phyloP scores from a whole-genome alignment of 1,140 invertebrate genomes.

The Lanistes nyassanus region DNA sequence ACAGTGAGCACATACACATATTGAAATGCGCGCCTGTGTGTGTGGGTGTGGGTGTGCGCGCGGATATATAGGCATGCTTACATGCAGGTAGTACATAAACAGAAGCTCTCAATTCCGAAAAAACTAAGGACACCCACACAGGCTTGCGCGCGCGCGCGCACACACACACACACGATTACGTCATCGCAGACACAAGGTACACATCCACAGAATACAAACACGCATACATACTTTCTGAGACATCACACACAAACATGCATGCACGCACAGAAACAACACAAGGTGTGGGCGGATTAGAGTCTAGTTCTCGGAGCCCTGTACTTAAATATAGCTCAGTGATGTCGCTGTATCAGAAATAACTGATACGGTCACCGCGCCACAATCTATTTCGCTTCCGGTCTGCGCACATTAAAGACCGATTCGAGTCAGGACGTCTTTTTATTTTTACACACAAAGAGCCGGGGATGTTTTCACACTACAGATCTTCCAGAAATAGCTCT shows the following conservation, averaged over 20 bases:
- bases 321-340: no score
- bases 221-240: no score
- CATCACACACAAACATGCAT: neutral
- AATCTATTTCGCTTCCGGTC: no score
- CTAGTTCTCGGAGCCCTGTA: neutral
- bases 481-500: neutral
- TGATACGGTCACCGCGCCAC: no score
- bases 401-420: no score
- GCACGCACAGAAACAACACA: neutral
- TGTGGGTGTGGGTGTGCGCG: neutral
- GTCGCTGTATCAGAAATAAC: no score
- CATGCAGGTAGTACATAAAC: neutral
- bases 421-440: neutral
- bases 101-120: neutral
- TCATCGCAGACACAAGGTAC: no score
- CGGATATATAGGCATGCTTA: neutral
- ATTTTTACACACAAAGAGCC: neutral
- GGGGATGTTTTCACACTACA: neutral
- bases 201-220: no score
- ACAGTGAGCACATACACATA: neutral
- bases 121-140: neutral
- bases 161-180: neutral
- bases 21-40: constrained; percentile 3
- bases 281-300: neutral
- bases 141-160: neutral